Base-by-base conservation (phyloP, 2,797 vertebrate species). In the Melopsittacus undulatus region DNA sequence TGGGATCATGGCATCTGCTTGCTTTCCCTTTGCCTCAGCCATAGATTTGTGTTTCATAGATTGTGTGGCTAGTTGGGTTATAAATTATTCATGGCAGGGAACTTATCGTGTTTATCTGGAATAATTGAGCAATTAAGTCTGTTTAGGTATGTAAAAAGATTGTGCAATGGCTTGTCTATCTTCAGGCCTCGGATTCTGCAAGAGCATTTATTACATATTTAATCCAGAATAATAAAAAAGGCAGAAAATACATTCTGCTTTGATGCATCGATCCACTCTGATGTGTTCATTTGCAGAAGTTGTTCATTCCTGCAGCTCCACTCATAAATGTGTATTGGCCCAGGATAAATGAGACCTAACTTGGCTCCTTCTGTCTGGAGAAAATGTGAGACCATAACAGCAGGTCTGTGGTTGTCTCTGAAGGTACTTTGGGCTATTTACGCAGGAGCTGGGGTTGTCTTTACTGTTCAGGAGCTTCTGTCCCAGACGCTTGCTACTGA, bases 111-210 rank as follows among this genome's bases (percentile, higher is more conserved):
- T 95, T 94, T 95, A 96, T 97, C 95, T 94, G 89, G 72, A 95
- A 93, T 96, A 96, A 96, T 85, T 92, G 90, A 80, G 92, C 94
- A 93, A 96, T 96, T 97, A 96, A 95, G 76, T 93, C 93, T 92
- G 81, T 90, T 95, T 95, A 96, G 94, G 86, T 95, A 94, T 86
- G 94, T 92, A 92, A 96, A 95, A 95, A 90, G 88, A 92, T 91
- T 78, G 62, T 85, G 81, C 90, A 90, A 36, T 74, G 74, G 42
- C 81, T 95, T 92, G 90, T 95, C 94, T 96, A 4, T 91, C 93
- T 95, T 86, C 80, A 48, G 83, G 93, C 93, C 83, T 83, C 94
- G 68, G 52, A 77, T 89, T 80, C 72, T 92, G 73, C 80, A 48
- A 48, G 38, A 87, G 21, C 57, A 62, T 93, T 95, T 90, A 48